Conservation (phyloP, 1,140 invertebrate species). For the Papilio glaucus region DNA sequence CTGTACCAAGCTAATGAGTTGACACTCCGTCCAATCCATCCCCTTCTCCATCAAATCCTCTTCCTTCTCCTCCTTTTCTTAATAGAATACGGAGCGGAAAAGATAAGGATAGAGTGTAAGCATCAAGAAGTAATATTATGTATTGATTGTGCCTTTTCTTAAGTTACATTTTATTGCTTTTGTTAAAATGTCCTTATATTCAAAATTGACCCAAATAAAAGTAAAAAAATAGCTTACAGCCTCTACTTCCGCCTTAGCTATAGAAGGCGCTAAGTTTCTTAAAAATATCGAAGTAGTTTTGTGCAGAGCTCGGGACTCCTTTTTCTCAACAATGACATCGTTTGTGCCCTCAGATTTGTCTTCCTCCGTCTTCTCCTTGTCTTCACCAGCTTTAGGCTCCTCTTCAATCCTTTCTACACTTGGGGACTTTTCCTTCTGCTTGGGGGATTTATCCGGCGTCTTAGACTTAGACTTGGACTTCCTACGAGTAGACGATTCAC, state of each 20-base stretch:
- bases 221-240: slow-evolving; percentile 85
- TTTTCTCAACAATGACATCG: slow-evolving; percentile 77
- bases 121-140: no score
- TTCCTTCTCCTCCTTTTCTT: no score
- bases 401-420: slow-evolving; percentile 57
- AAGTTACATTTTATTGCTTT: no score
- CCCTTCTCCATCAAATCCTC: no score
- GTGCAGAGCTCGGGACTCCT: slow-evolving; percentile 90
- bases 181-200: no score
- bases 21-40: no score
- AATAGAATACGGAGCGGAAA: no score
- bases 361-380: slow-evolving; percentile 68
- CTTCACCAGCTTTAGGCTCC: slow-evolving; percentile 64
- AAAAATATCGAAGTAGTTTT: slow-evolving; percentile 99
- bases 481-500: slow-evolving; percentile 58
- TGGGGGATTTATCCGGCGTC: slow-evolving; percentile 69
- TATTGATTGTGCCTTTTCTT: no score
- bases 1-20: no score
- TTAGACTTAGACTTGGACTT: slow-evolving; percentile 76
- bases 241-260: slow-evolving; percentile 98
- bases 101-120: no score
- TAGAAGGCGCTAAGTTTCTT: slow-evolving; percentile 96
- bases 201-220: no score
- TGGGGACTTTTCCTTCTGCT: slow-evolving; percentile 65
- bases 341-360: slow-evolving; percentile 75